Evolutionary conservation across 2,888 invertebrate species (phyloP).

Genomic region (Lottia scabra): DNA sequence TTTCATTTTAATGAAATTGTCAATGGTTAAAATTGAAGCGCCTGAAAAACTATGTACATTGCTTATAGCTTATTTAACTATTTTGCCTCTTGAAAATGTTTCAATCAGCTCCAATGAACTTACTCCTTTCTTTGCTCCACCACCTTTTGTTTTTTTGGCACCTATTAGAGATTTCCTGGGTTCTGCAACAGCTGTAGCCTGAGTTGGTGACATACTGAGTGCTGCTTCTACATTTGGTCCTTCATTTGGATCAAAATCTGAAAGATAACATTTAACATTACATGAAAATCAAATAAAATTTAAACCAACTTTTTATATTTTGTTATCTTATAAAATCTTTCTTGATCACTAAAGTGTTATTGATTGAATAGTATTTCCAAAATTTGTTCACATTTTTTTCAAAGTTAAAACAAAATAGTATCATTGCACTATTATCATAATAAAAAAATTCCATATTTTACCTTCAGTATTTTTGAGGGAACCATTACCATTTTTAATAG

Average conservation of each 20-base stretch:
- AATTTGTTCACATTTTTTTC: too few species aligned
- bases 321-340: too few species aligned
- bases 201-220: slow-evolving; percentile 67
- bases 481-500: slow-evolving; percentile 48
- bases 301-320: too few species aligned
- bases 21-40: not conserved
- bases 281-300: too few species aligned
- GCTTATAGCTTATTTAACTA: too few species aligned
- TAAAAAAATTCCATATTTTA: not conserved
- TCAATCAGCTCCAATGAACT: slow-evolving; percentile 50
- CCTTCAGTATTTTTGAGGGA: not conserved
- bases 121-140: slow-evolving; percentile 78
- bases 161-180: slow-evolving; percentile 80
- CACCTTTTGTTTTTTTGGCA: slow-evolving; percentile 74
- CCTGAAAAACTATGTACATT: too few species aligned
- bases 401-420: too few species aligned
- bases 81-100: too few species aligned
- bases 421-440: too few species aligned
- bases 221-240: slow-evolving; percentile 72
- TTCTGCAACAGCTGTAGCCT: slow-evolving; percentile 62
- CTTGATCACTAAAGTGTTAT: too few species aligned
- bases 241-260: slow-evolving; percentile 38
- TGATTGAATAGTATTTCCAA: too few species aligned
- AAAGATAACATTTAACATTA: not conserved
- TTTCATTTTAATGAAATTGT: too few species aligned